phyloP scores from a whole-genome alignment of 2,888 invertebrate species.

The Diogma glabrata region DNA sequence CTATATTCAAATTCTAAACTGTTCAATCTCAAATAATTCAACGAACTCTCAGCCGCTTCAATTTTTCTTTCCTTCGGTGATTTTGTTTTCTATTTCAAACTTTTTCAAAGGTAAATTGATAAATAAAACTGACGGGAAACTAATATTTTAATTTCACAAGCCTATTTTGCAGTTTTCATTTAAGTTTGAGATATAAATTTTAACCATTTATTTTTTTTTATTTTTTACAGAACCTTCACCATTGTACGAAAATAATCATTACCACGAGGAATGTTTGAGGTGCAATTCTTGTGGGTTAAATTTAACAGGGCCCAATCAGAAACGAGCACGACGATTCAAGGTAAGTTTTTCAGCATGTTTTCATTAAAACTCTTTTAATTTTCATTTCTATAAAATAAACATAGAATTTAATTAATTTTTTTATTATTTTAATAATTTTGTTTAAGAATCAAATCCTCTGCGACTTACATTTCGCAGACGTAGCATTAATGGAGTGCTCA shows the following conservation, averaged over 20 bases:
- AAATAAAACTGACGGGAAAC: no score
- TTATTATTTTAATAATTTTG: slow-evolving; percentile 8
- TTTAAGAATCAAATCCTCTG: slow-evolving; percentile 80
- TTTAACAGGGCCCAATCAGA: slow-evolving; percentile 81
- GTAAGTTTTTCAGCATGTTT: slow-evolving; percentile 25
- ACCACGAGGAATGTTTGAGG: slow-evolving; percentile 94
- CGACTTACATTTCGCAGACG: slow-evolving; percentile 93
- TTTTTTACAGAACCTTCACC: slow-evolving; percentile 72
- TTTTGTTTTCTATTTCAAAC: no score
- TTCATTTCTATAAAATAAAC: not conserved
- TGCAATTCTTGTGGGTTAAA: slow-evolving; percentile 93
- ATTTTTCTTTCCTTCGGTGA: no score
- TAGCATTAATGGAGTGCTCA: slow-evolving; percentile 92
- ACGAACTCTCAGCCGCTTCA: no score
- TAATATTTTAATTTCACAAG: no score
- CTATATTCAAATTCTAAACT: no score
- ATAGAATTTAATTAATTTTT: no score
- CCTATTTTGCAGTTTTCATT: no score
- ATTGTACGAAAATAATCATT: slow-evolving; percentile 88
- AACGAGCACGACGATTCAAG: slow-evolving; percentile 54
- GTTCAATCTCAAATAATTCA: no score
- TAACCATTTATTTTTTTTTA: slow-evolving; percentile 10
- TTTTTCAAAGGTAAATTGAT: no score
- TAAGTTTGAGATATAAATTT: no score
- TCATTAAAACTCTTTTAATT: not conserved